Base-by-base conservation (phyloP, 2,113 vertebrate species). In the Catagonus wagneri region DNA sequence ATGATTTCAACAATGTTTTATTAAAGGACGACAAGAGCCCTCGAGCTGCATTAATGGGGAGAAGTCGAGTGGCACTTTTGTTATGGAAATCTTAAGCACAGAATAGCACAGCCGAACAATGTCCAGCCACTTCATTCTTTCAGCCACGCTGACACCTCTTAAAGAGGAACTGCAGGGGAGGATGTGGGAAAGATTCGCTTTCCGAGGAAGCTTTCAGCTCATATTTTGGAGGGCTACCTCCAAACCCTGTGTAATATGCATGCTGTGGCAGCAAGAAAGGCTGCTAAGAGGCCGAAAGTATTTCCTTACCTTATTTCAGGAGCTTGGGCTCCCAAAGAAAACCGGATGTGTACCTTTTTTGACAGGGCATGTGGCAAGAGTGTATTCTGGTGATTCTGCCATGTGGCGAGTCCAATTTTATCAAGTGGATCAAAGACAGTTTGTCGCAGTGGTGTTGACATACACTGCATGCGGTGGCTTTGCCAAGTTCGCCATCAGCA, bases 1-100 rank as follows among this genome's bases (percentile, higher is more conserved):
- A 98, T 99, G 99, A 99, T 99, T 99, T 99, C 99, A 99, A 99
- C 99, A 99, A 99, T 99, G 99, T 99, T 99, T 99, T 99, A 99
- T 99, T 99, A 99, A 99, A 99, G 98, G 98, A 98, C 98, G 98
- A 99, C 99, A 99, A 99, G 99, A 98, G 99, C 99, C 98, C 99
- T 99, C 98, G 91, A 99, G 99, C 98, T 99, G 99, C 99, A 99
- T 99, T 99, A 99, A 99, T 99, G 99, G 99, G 98, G 99, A 99
- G 99, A 99, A 99, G 99, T 99, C 99, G 99, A 99, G 99, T 99
- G 99, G 99, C 99, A 99, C 99, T 99, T 99, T 99, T 99, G 99
- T 99, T 98, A 99, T 99, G 99, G 99, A 99, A 99, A 99, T 99
- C 99, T 99, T 99, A 99, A 99, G 99, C 99, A 99, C 99, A 99